Percentiles rank a stretch among this genome's conserved stretches.
Conservation (phyloP, 2,113 vertebrate species). For the Symphodus melops region DNA sequence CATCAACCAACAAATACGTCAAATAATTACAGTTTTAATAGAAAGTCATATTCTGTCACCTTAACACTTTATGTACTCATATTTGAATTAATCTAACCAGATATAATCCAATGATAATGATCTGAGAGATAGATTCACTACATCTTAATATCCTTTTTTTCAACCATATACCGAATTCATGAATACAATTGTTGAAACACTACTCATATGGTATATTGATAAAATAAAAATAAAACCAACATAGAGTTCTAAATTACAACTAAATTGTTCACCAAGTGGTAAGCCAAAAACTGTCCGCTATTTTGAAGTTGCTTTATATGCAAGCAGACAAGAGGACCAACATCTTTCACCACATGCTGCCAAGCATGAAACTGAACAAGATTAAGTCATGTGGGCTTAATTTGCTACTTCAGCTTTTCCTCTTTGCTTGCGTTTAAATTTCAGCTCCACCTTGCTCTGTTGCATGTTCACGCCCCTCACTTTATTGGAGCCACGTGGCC, state of each 20-base stretch:
- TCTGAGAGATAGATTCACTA: not conserved
- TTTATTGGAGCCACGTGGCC: slow-evolving; percentile 46
- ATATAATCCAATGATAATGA: not conserved
- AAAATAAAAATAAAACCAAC: not conserved
- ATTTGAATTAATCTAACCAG: not conserved
- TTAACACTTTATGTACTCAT: not conserved
- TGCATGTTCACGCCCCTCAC: slow-evolving; percentile 40
- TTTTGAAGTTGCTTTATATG: slow-evolving; percentile 16
- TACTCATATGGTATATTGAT: not conserved
- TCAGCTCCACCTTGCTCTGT: slow-evolving; percentile 23
- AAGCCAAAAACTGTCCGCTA: not conserved
- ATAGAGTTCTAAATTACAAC: not conserved
- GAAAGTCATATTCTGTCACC: not conserved
- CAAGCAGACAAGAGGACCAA: slow-evolving; percentile 9
- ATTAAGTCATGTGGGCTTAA: slow-evolving; percentile 32
- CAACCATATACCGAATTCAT: not conserved
- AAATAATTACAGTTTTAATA: not conserved
- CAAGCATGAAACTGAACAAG: slow-evolving; percentile 10
- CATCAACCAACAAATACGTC: not conserved
- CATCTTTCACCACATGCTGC: slow-evolving; percentile 41
- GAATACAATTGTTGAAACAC: not conserved
- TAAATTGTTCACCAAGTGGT: not conserved
- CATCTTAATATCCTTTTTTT: not conserved
- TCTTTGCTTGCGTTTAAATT: slow-evolving; percentile 40
- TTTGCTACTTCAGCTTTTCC: slow-evolving; percentile 51